phyloP scores from a whole-genome alignment of 2,888 invertebrate genomes.

The Thymelicus lineola region DNA sequence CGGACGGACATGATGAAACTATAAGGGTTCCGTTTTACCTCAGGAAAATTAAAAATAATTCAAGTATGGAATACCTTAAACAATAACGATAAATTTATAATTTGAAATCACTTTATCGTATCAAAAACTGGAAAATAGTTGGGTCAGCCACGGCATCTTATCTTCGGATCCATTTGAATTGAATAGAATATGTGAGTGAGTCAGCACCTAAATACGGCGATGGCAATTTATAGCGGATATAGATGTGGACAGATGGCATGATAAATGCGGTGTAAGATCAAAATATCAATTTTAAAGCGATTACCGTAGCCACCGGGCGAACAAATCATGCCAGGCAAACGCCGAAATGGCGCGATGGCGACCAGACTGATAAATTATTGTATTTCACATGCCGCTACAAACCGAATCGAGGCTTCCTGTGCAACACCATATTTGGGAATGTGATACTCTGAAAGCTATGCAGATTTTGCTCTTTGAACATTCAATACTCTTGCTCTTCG shows the following conservation, averaged over 20 bases:
- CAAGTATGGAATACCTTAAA: too few relatives aligned
- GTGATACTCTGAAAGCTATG: slow-evolving; percentile 13
- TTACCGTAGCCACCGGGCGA: slow-evolving; percentile 37
- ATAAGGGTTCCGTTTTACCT: too few relatives aligned
- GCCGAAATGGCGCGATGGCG: slow-evolving; percentile 27
- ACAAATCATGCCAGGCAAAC: slow-evolving; percentile 27
- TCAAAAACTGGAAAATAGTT: slow-evolving; percentile 14
- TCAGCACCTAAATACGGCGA: slow-evolving; percentile 25
- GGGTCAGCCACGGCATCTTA: not conserved
- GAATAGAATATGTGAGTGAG: slow-evolving; percentile 35
- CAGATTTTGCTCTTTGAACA: too few relatives aligned
- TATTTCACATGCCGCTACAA: slow-evolving; percentile 30
- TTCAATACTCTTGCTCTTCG: too few relatives aligned
- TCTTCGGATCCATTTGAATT: slow-evolving; percentile 26
- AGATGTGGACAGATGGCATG: slow-evolving; percentile 38
- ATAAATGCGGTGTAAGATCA: slow-evolving; percentile 45
- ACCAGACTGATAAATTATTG: slow-evolving; percentile 29
- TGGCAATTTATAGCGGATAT: slow-evolving; percentile 29
- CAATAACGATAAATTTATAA: too few relatives aligned
- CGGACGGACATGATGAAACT: too few relatives aligned
- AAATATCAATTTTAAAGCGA: slow-evolving; percentile 46
- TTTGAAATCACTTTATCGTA: not conserved
- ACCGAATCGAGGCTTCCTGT: slow-evolving; percentile 28
- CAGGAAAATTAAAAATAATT: too few relatives aligned
- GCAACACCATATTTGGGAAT: not conserved